Percentiles rank a stretch among this genome's conserved stretches.
phyloP scores from a whole-genome alignment of 2,888 invertebrate species.

The Plemyria rubiginata region DNA sequence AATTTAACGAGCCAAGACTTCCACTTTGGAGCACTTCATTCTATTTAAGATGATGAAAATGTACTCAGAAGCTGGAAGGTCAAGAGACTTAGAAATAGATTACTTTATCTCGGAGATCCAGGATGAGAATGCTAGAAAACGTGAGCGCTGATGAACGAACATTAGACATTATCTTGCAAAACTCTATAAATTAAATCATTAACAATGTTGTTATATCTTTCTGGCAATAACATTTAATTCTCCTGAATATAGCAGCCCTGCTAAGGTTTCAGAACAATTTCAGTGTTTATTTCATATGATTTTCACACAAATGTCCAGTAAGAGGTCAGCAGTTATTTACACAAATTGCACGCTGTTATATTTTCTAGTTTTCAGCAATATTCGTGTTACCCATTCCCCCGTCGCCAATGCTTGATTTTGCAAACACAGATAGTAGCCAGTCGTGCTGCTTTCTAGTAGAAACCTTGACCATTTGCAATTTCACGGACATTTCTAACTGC shows the following conservation, averaged over 20 bases:
- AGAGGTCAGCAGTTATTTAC: slow-evolving; percentile 4
- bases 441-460: slow-evolving; percentile 38
- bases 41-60: slow-evolving; percentile 39
- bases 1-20: slow-evolving; percentile 46
- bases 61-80: slow-evolving; percentile 30
- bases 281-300: slow-evolving; percentile 1
- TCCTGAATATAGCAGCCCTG: not conserved
- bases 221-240: slow-evolving; percentile 4
- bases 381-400: slow-evolving; percentile 3
- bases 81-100: slow-evolving; percentile 23
- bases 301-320: slow-evolving; percentile 13
- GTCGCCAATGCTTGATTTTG: slow-evolving; percentile 2
- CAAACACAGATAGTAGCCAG: slow-evolving; percentile 19
- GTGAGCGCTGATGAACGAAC: slow-evolving; percentile 8
- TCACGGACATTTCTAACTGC: slow-evolving; percentile 40
- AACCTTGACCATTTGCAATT: slow-evolving; percentile 42
- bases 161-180: not conserved
- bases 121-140: slow-evolving; percentile 11
- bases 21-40: slow-evolving; percentile 38
- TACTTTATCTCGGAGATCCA: slow-evolving; percentile 13
- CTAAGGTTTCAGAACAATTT: slow-evolving; percentile 4
- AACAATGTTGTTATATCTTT: not conserved
- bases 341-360: not conserved
- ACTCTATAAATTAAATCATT: not conserved
- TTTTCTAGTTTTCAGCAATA: slow-evolving; percentile 5